Evolutionary conservation across 2,113 vertebrate species (phyloP), one percentile per base, ranked within the genome.

Genomic region (Platanista minor): DNA sequence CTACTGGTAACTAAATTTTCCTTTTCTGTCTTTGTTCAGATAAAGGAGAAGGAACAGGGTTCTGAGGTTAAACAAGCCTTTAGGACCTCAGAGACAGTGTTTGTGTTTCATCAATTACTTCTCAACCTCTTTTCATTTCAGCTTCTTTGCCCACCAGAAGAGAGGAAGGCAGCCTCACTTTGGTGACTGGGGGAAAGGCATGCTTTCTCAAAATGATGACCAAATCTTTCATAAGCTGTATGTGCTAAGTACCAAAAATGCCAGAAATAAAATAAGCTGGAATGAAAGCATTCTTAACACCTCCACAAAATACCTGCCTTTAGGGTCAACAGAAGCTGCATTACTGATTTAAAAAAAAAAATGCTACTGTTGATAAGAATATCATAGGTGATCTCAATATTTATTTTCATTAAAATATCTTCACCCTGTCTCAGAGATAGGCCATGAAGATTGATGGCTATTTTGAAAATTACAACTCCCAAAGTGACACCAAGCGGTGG

Each of bases 381-480:
- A n/a, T 72, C 49, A 8, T 5, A 61, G 31, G 13, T 90, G 57
- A 67, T 72, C 69, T 77, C 52, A 43, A 8, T 67, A 62, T 94
- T 87, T 87, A 89, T 83, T 88, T 92, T 94, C 62, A 95, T 75
- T 64, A 59, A 78, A 85, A 72, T 87, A 67, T 29, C 84, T 92
- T 69, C 57, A 81, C 54, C 54, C 54, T 86, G 86, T 78, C 43
- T 93, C 71, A 80, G 86, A 92, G 43, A 86, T 66, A 46, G 2
- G 31, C 59, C 77, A 71, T 46, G 54, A 95, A 83, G 29, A 89
- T 2, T 43, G 39, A 96, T 77, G 84, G 36, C 80, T 87, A 75
- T 92, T 92, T 92, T 75, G 64, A n/a, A 97, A 90, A 87, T 77
- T 82, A 72, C 62, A 93, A 93, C 67, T 85, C 71, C 92, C n/a